Conservation (phyloP, 2,113 vertebrate genomes). For the Scatophagus argus region DNA sequence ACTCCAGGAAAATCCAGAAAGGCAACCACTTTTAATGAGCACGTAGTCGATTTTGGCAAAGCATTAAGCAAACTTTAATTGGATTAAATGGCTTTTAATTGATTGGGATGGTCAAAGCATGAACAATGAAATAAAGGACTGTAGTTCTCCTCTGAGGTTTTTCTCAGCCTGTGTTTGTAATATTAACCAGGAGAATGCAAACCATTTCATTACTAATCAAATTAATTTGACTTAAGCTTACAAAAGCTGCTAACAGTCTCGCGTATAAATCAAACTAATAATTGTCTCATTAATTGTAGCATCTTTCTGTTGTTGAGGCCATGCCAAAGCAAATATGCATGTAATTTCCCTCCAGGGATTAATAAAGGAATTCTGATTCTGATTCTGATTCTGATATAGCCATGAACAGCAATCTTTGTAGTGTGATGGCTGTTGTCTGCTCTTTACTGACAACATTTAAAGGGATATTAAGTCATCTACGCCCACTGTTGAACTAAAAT, state of each 20-base stretch:
- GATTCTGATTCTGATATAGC: too few relatives aligned
- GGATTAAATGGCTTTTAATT: constrained; percentile 68
- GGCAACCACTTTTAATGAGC: constrained; percentile 49
- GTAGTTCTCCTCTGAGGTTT: constrained; percentile 18
- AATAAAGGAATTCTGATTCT: too few relatives aligned
- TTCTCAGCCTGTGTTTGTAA: constrained; percentile 9
- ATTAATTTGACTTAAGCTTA: constrained; percentile 21
- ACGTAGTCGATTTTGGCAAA: constrained; percentile 38
- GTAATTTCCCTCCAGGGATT: too few relatives aligned
- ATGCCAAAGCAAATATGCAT: neutral
- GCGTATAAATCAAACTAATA: neutral
- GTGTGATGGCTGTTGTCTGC: neutral
- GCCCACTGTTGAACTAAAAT: neutral
- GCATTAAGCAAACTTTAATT: constrained; percentile 49
- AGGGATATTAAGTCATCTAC: neutral
- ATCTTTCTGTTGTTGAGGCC: constrained; percentile 7
- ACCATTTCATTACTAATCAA: constrained; percentile 33
- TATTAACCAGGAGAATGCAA: constrained; percentile 13
- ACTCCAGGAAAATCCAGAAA: constrained; percentile 42
- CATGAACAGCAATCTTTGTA: neutral
- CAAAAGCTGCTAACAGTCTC: constrained; percentile 27
- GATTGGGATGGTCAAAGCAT: constrained; percentile 56
- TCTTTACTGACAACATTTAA: neutral
- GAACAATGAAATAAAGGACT: constrained; percentile 36
- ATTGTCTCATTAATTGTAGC: neutral